These are phyloP conservation scores for Emydura subglobosa DNA, from an alignment of 2,113 vertebrate species.

Conservation along the genomic window DNA sequence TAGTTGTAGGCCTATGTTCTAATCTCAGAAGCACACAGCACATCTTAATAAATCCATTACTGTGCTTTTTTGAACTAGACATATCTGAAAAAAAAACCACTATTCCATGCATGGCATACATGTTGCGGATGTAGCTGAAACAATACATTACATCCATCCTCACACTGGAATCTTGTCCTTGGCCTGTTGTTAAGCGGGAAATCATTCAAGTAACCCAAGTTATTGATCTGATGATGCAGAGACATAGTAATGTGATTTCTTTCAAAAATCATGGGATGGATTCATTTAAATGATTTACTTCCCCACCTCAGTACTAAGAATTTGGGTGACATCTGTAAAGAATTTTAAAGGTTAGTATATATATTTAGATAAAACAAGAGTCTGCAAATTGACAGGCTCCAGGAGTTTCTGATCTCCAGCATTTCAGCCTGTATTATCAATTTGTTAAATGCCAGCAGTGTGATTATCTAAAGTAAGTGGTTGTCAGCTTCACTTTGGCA, in stretches of 20 bases:
- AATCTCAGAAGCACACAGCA: neutral
- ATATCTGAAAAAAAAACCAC: neutral
- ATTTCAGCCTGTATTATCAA: neutral
- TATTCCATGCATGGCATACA: too few relatives aligned
- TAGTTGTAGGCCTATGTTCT: neutral
- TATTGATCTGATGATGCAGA: neutral
- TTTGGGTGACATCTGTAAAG: neutral
- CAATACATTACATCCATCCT: fast-evolving
- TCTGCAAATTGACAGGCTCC: neutral
- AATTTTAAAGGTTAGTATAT: neutral
- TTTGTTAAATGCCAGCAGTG: neutral
- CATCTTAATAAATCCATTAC: neutral
- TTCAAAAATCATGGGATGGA: fast-evolving
- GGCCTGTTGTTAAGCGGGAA: fast-evolving
- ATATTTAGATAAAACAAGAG: fast-evolving
- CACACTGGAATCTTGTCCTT: neutral
- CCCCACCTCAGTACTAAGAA: neutral
- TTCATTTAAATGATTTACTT: fast-evolving
- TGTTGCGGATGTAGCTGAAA: neutral
- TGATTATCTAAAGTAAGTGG: neutral
- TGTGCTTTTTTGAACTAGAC: neutral
- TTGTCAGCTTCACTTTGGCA: fast-evolving
- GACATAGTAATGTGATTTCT: fast-evolving
- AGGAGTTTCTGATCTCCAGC: neutral
- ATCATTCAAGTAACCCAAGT: neutral